Conservation (phyloP, 2,797 vertebrate species). For the Mormyrops attenuatus region DNA sequence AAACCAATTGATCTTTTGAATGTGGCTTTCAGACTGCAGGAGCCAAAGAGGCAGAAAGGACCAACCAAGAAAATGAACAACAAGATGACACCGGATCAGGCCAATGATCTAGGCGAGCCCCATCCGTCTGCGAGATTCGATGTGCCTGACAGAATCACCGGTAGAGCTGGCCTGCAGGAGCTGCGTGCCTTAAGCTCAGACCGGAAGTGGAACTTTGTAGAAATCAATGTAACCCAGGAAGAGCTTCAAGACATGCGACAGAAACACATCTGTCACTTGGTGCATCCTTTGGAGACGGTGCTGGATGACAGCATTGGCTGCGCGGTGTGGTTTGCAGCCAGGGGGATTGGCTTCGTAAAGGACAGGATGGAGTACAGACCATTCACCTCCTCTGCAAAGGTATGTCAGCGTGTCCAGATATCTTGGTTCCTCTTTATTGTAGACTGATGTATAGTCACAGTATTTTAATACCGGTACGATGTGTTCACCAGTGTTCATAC, state of each 20-base stretch:
- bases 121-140: conserved; percentile 47
- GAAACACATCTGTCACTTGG: conserved; percentile 65
- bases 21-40: conserved; percentile 78
- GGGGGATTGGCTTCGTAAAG: conserved; percentile 66
- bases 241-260: conserved; percentile 73
- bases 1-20: conserved; percentile 91
- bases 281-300: conserved; percentile 81
- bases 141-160: conserved; percentile 85
- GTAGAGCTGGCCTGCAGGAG: conserved; percentile 75
- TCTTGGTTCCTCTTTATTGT: background rate
- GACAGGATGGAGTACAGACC: conserved; percentile 44
- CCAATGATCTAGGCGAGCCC: background rate
- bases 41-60: conserved; percentile 39
- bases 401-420: conserved; percentile 38
- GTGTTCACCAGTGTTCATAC: background rate
- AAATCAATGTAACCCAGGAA: conserved; percentile 77
- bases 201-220: conserved; percentile 87
- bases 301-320: conserved; percentile 95
- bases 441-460: background rate
- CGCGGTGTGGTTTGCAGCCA: conserved; percentile 92
- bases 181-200: conserved; percentile 65
- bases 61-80: conserved; percentile 40
- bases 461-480: background rate
- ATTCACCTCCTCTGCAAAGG: conserved; percentile 80
- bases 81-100: conserved; percentile 20